Base-by-base conservation (phyloP, 2,113 vertebrate species). In the Eclectus roratus region DNA sequence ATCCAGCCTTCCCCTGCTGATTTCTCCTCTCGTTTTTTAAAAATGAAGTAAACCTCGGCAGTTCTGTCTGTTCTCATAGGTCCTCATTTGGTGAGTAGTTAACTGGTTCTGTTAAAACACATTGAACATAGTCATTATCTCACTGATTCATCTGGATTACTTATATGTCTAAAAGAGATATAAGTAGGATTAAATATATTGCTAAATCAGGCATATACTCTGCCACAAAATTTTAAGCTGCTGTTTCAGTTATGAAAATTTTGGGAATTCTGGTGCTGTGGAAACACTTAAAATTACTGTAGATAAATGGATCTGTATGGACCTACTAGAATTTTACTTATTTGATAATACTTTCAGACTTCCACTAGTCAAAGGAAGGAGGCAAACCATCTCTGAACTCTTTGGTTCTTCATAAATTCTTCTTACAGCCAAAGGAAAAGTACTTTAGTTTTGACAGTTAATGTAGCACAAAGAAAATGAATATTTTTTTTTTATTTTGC, bases 241-340 rank as follows among this genome's bases (percentile, higher is more conserved):
- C 20, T 58, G 4, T 24, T 86, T 78, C 50, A 71, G 8, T 24
- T 88, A 66, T 13, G 17, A 80, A 49, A 79, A 61, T 6, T 55
- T 66, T 39, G 46, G 23, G 14, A 71, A 72, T 60, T 4, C 0
- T 8, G n/a, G 5, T 13, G 11, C 64, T n/a, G 11, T 20, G 28
- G 14, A 86, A 91, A 83, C 44, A 63, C 6, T 49, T 79, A 41
- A 53, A 93, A 78, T 28, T 39, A 10, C 4, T 74, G 17, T 41
- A 77, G 15, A 46, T 7, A 46, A 6, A 21, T 2, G 52, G 25
- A 41, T 49, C n/a, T 82, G 11, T 28, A 17, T 18, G 0, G 0
- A 21, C 7, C 14, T 58, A 3, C 23, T 56, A 20, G 9, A 60
- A 64, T 78, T 91, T 60, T 58, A 49, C 33, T 46, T 17, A 37